These are phyloP conservation scores for Brachionus paranguensis DNA, from an alignment of 1,140 invertebrate genomes.

Conservation along the genomic window DNA sequence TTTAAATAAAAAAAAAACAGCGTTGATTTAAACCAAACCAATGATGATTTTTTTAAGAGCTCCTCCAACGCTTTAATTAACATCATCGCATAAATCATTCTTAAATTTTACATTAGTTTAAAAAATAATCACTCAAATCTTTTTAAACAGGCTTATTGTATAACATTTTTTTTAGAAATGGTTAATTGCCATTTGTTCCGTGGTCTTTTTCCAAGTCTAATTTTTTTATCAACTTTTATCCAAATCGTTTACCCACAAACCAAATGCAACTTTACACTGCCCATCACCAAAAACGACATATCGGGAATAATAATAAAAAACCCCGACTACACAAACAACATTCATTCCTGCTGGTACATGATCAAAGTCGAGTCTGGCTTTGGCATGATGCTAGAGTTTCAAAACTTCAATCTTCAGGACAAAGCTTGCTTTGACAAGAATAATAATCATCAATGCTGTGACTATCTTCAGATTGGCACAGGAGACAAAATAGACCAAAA, in stretches of 20 bases:
- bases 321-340: not conserved
- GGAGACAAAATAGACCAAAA: not conserved
- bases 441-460: not conserved
- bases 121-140: not conserved
- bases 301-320: constrained; percentile 13
- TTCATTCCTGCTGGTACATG: constrained; percentile 6
- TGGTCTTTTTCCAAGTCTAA: not conserved
- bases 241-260: not conserved
- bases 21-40: not conserved
- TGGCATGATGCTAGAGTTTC: constrained; percentile 12
- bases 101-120: not conserved
- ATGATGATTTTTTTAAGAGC: not conserved
- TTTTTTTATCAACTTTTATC: not conserved
- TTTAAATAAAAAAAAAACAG: not conserved
- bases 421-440: constrained; percentile 23
- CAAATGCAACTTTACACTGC: constrained; percentile 6
- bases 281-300: not conserved
- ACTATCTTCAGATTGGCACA: constrained; percentile 30
- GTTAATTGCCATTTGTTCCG: not conserved
- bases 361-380: constrained; percentile 3
- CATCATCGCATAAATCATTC: not conserved
- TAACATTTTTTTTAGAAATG: not conserved
- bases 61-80: not conserved
- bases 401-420: not conserved
- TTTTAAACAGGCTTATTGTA: not conserved